Conservation (phyloP, 2,888 invertebrate species). For the Dynastes grantii region DNA sequence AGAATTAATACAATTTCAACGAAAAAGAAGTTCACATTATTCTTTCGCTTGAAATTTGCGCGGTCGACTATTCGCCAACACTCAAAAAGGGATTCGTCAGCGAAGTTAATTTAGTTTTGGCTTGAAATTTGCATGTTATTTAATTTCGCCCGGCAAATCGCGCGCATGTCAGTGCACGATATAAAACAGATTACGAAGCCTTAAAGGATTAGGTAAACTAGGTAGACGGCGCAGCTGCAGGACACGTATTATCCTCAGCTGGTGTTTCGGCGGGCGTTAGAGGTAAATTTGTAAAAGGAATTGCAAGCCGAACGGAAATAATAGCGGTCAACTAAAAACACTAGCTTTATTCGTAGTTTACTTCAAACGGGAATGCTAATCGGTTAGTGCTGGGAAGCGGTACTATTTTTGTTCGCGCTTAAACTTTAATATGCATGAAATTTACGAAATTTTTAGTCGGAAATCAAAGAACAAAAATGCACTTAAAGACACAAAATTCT, state of each 20-base stretch:
- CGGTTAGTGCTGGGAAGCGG: too few species aligned
- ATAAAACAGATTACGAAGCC: constrained; percentile 35
- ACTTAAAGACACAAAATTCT: too few species aligned
- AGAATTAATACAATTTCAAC: too few species aligned
- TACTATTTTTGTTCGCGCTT: too few species aligned
- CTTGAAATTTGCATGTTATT: constrained; percentile 35
- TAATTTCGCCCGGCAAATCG: constrained; percentile 25
- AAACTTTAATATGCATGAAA: too few species aligned
- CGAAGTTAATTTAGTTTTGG: constrained; percentile 10
- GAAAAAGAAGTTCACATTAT: too few species aligned
- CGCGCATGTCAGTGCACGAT: constrained; percentile 30
- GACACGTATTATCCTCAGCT: neutral
- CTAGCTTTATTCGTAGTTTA: too few species aligned
- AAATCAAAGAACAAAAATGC: too few species aligned
- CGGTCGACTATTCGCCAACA: neutral
- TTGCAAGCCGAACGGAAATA: constrained; percentile 2
- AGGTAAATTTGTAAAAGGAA: constrained; percentile 4
- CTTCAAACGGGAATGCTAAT: too few species aligned
- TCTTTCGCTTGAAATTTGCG: too few species aligned
- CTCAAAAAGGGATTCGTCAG: neutral
- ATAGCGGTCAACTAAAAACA: neutral
- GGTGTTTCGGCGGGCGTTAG: neutral
- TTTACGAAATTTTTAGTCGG: too few species aligned
- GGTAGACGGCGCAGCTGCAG: neutral
- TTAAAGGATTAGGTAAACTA: constrained; percentile 35